phyloP scores from a whole-genome alignment of 2,113 vertebrate species.

The Aythya baeri region DNA sequence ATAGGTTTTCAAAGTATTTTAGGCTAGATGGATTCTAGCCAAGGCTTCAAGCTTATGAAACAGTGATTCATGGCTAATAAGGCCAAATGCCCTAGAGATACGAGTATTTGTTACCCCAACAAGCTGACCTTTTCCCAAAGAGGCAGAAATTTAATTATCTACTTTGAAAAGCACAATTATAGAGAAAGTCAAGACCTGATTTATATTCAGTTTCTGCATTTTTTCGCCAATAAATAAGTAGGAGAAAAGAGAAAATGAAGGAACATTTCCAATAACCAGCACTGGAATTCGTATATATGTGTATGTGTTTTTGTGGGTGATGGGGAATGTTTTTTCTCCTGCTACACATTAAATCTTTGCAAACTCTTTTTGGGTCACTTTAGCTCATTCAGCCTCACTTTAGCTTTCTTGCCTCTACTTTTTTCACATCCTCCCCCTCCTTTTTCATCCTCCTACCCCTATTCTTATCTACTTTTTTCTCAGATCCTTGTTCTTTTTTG shows the following conservation, averaged over 20 bases:
- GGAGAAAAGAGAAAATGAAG: constrained; percentile 2
- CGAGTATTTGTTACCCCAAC: constrained; percentile 77
- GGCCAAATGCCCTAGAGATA: constrained; percentile 78
- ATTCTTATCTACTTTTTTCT: too few species aligned
- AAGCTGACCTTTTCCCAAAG: constrained; percentile 77
- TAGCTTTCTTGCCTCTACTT: neutral
- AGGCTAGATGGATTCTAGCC: constrained; percentile 71
- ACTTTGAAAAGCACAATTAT: constrained; percentile 79
- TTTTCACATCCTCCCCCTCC: too few species aligned
- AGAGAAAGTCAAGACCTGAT: constrained; percentile 75
- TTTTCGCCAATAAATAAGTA: constrained; percentile 72
- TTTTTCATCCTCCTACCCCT: neutral
- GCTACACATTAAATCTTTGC: neutral
- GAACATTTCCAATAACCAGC: neutral
- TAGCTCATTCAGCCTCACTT: neutral
- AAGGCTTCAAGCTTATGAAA: constrained; percentile 76
- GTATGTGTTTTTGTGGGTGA: accelerated
- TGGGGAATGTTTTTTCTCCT: neutral
- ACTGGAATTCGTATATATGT: neutral
- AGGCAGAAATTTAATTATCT: constrained; percentile 82
- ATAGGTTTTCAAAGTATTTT: constrained; percentile 73
- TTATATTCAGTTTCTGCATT: constrained; percentile 72
- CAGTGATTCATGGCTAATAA: constrained; percentile 76
- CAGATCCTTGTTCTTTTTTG: too few species aligned
- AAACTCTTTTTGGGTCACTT: neutral